A percentile compares a stretch with the other conserved stretches of the same genome.
Conservation (phyloP, 2,888 invertebrate species). For the Tenodera sinensis region DNA sequence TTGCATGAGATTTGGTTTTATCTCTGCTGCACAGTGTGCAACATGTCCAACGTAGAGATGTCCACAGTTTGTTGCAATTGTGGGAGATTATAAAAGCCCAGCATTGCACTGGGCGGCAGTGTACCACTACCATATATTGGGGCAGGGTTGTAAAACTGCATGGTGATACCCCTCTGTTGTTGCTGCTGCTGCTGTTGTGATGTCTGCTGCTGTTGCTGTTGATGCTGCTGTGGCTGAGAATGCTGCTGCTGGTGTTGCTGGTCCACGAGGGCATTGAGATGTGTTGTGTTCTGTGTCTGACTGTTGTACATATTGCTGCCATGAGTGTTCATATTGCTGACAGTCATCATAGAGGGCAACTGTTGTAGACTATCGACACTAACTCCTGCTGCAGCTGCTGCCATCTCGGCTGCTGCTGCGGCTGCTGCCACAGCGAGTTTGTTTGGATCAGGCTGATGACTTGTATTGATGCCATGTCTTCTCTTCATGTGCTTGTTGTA, state of each 20-base stretch:
- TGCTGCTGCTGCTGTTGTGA: constrained; percentile 10
- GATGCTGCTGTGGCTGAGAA: not conserved
- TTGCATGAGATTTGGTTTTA: not conserved
- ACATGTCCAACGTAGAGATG: constrained; percentile 20
- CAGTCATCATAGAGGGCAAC: not conserved
- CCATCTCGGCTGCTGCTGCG: constrained; percentile 9
- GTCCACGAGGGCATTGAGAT: not conserved
- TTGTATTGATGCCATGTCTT: constrained; percentile 61
- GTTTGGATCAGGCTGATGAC: constrained; percentile 40
- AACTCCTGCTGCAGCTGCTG: not conserved
- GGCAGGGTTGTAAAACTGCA: constrained; percentile 16
- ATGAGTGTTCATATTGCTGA: not conserved
- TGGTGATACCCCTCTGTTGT: not conserved
- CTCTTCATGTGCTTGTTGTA: constrained; percentile 80
- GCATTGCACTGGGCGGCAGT: constrained; percentile 12
- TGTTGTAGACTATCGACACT: not conserved
- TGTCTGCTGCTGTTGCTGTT: not conserved
- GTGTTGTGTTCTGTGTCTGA: not conserved
- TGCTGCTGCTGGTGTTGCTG: not conserved
- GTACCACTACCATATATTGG: constrained; percentile 7
- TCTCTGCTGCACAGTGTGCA: constrained; percentile 20
- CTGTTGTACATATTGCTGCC: not conserved
- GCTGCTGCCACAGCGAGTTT: constrained; percentile 26
- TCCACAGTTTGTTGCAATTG: constrained; percentile 24
- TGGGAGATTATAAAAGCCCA: constrained; percentile 27